Conservation (phyloP, 2,888 invertebrate species). For the Aromia moschata region DNA sequence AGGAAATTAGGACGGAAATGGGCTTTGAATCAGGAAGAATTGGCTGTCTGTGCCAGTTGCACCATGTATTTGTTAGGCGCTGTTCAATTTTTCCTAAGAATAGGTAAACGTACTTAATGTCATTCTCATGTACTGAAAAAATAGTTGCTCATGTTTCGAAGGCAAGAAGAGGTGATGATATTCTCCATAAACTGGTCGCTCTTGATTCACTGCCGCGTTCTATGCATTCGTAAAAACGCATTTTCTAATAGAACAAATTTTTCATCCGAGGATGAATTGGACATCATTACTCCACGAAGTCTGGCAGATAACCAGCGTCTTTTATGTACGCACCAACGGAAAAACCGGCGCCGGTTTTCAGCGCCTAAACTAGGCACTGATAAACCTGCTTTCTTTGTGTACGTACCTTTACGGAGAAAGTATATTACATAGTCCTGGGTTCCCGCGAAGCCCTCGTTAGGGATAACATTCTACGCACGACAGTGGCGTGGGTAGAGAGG, state of each 20-base stretch:
- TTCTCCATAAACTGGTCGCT: constrained; percentile 2
- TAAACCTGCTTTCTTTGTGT: constrained; percentile 23
- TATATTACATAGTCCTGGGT: too few species aligned
- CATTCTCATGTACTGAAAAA: constrained; percentile 25
- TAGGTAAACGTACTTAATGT: constrained; percentile 11
- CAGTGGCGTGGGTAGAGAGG: too few species aligned
- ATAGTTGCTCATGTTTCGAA: constrained; percentile 12
- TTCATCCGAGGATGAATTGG: not conserved
- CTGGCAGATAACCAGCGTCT: not conserved
- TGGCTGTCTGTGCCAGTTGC: constrained; percentile 15
- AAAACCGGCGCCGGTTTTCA: constrained; percentile 13
- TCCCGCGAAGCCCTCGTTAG: too few species aligned
- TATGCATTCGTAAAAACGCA: not conserved
- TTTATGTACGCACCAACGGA: not conserved
- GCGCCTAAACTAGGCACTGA: constrained; percentile 11
- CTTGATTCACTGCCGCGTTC: not conserved
- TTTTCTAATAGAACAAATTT: not conserved
- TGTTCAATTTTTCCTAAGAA: constrained; percentile 7
- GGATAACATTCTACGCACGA: too few species aligned
- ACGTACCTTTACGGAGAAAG: too few species aligned
- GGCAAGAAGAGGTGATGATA: constrained; percentile 20
- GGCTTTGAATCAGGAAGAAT: constrained; percentile 14
- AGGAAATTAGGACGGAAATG: too few species aligned
- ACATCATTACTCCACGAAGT: not conserved
- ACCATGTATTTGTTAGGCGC: constrained; percentile 16